phyloP scores from a whole-genome alignment of 2,797 vertebrate genomes.

The Forpus xanthops region DNA sequence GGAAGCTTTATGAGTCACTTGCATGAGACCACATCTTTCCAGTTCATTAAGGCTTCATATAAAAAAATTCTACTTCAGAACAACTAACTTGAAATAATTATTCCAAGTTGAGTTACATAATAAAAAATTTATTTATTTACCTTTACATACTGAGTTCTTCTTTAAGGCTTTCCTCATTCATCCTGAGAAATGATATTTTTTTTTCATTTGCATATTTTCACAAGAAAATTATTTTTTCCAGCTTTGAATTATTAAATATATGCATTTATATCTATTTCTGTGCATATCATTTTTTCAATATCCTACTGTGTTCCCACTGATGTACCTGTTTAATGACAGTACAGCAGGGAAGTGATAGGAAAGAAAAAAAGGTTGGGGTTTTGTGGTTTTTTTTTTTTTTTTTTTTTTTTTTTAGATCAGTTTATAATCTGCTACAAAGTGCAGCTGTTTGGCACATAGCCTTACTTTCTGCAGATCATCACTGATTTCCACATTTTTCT shows the following conservation, averaged over 20 bases:
- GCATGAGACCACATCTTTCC: background rate
- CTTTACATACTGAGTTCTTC: background rate
- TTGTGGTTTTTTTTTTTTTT: no score
- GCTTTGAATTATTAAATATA: background rate
- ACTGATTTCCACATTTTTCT: background rate
- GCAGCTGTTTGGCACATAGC: background rate
- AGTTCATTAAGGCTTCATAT: background rate
- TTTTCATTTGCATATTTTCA: background rate
- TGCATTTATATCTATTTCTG: background rate
- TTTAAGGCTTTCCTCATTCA: background rate
- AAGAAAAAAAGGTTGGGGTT: background rate
- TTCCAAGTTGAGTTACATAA: background rate
- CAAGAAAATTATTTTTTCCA: background rate
- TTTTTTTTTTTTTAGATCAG: background rate
- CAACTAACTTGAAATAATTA: background rate
- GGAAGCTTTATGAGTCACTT: background rate
- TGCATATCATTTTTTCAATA: background rate
- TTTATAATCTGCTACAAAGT: background rate
- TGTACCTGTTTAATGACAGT: background rate
- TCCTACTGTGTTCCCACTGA: background rate
- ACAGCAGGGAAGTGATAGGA: background rate
- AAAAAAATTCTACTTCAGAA: background rate
- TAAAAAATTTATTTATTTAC: background rate
- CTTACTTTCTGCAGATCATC: background rate
- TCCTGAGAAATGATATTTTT: background rate